phyloP scores from a whole-genome alignment of 2,888 invertebrate genomes.

The Alentia gelatinosa region DNA sequence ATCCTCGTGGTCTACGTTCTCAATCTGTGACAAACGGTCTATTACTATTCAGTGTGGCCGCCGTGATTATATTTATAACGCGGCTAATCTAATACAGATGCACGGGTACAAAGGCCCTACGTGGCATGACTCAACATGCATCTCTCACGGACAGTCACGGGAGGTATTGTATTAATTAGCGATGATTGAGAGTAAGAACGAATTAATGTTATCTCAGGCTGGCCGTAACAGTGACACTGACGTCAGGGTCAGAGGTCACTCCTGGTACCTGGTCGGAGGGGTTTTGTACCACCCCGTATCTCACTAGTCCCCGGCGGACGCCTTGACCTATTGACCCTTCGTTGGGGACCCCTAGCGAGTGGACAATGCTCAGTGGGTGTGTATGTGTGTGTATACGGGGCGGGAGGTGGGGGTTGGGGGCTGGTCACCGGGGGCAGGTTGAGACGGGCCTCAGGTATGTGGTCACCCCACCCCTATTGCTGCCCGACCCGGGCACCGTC shows the following conservation, averaged over 20 bases:
- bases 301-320: background rate
- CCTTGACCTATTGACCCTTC: background rate
- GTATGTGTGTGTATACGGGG: background rate
- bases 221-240: background rate
- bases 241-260: background rate
- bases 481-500: background rate
- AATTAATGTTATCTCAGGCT: background rate
- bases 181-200: too few relatives aligned
- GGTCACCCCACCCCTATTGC: background rate
- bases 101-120: too few relatives aligned
- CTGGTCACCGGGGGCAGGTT: background rate
- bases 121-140: too few relatives aligned
- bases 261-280: background rate
- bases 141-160: too few relatives aligned
- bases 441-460: background rate
- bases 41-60: too few relatives aligned
- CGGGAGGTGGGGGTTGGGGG: background rate
- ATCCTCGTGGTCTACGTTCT: too few relatives aligned
- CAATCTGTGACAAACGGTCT: too few relatives aligned
- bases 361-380: constrained; percentile 10
- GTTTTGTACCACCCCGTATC: background rate
- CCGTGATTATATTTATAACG: too few relatives aligned
- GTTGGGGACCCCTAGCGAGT: background rate
- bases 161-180: too few relatives aligned
- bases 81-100: too few relatives aligned